Evolutionary conservation across 1,140 invertebrate genomes (phyloP).

Genomic region (Drosophila baimaii): DNA sequence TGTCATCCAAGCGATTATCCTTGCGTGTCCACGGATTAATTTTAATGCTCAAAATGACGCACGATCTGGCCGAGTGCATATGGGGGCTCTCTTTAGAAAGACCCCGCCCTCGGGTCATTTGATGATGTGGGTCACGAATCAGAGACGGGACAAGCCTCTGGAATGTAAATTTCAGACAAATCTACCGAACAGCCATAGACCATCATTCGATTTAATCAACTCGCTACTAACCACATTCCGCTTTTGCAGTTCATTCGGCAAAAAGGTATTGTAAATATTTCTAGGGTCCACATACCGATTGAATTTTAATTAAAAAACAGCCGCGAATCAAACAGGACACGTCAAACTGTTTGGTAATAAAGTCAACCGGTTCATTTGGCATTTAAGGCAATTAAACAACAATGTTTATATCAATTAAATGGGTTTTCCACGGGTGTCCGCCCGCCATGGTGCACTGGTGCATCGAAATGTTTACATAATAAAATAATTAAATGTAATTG

Average conservation of each 20-base stretch:
- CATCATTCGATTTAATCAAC: slow-evolving; percentile 16
- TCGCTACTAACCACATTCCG: slow-evolving; percentile 9
- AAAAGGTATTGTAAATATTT: slow-evolving; percentile 14
- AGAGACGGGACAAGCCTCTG: neutral
- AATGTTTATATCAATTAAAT: slow-evolving; percentile 63
- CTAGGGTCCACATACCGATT: slow-evolving; percentile 31
- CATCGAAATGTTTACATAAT: slow-evolving; percentile 49
- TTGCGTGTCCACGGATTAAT: slow-evolving; percentile 60
- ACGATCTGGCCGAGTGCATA: slow-evolving; percentile 53
- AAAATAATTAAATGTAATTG: slow-evolving; percentile 70
- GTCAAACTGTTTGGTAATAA: slow-evolving; percentile 65
- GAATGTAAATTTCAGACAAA: neutral
- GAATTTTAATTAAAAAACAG: slow-evolving; percentile 61
- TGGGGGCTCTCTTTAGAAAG: too few species aligned
- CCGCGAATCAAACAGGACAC: slow-evolving; percentile 20
- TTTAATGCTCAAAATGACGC: slow-evolving; percentile 59
- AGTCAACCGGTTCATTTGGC: slow-evolving; percentile 65
- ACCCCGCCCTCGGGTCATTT: too few species aligned
- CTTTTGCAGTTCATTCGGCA: slow-evolving; percentile 7
- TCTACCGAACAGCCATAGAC: neutral
- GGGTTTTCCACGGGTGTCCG: slow-evolving; percentile 17
- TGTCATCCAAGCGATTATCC: slow-evolving; percentile 62
- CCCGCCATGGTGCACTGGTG: slow-evolving; percentile 23
- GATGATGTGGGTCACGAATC: too few species aligned
- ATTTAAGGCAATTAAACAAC: slow-evolving; percentile 66